Conservation (phyloP, 2,888 invertebrate genomes). For the Petrolisthes manimaculis region DNA sequence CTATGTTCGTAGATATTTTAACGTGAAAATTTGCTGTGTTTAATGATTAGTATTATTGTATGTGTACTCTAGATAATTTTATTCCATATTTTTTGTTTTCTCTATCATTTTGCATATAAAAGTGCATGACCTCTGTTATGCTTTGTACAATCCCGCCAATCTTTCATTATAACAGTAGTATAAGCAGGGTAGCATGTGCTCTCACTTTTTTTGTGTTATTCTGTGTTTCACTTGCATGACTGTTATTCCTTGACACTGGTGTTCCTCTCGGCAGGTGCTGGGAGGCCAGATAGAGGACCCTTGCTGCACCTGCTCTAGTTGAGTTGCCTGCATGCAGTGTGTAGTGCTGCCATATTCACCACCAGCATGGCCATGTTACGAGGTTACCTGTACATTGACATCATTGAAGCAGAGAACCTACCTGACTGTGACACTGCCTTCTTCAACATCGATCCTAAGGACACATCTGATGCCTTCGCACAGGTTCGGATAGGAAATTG, state of each 20-base stretch:
- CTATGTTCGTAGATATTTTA: not conserved
- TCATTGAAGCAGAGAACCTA: conserved; percentile 64
- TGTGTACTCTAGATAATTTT: no score
- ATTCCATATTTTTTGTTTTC: no score
- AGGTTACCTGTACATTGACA: conserved; percentile 62
- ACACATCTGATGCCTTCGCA: conserved; percentile 66
- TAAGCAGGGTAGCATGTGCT: no score
- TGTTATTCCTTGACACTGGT: not conserved
- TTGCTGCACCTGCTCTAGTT: not conserved
- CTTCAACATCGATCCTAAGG: conserved; percentile 65
- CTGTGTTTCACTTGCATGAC: not conserved
- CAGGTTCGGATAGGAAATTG: conserved; percentile 60
- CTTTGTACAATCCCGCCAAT: no score
- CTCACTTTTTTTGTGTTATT: not conserved
- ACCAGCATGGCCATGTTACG: conserved; percentile 61
- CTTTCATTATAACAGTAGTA: no score
- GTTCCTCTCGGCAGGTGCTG: conserved; percentile 9
- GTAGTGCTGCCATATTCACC: not conserved
- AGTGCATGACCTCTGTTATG: no score
- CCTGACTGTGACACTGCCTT: conserved; percentile 66
- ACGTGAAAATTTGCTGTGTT: not conserved
- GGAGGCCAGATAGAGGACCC: conserved; percentile 4
- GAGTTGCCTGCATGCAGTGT: not conserved
- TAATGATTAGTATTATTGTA: not conserved
- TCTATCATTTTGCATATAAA: no score